These are phyloP conservation scores for Nestor notabilis DNA, from an alignment of 2,113 vertebrate genomes.

Conservation along the genomic window DNA sequence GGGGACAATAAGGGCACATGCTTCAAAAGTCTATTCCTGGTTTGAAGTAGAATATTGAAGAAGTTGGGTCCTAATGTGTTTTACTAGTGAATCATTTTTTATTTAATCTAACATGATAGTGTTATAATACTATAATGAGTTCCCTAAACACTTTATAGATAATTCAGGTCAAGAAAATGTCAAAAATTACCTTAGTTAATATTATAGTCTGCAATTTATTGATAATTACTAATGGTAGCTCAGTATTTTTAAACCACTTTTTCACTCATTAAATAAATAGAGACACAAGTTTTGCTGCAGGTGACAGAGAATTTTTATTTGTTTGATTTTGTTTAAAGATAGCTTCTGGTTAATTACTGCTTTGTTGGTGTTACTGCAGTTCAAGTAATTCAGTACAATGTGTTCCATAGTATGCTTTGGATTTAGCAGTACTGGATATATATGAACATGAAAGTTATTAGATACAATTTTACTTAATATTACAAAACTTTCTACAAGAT, in stretches of 20 bases:
- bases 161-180: neutral
- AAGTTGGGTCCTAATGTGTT: neutral
- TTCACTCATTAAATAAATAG: slow-evolving; percentile 62
- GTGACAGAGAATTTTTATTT: slow-evolving; percentile 28
- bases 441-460: neutral
- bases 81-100: neutral
- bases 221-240: slow-evolving; percentile 62
- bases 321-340: slow-evolving; percentile 25
- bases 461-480: neutral
- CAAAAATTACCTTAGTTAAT: slow-evolving; percentile 53
- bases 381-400: neutral
- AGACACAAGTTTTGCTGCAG: slow-evolving; percentile 58
- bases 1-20: neutral
- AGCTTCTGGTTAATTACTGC: slow-evolving; percentile 47
- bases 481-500: neutral
- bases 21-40: neutral
- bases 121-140: neutral
- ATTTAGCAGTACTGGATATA: neutral
- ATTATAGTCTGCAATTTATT: slow-evolving; percentile 69
- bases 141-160: neutral
- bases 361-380: neutral
- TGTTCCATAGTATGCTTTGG: neutral
- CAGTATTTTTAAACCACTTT: slow-evolving; percentile 62
- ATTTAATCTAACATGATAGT: neutral
- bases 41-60: neutral